A percentile compares a stretch with the other conserved stretches of the same genome.
Evolutionary conservation across 2,888 invertebrate species (phyloP).

Genomic region (Ptychoptera albimana): DNA sequence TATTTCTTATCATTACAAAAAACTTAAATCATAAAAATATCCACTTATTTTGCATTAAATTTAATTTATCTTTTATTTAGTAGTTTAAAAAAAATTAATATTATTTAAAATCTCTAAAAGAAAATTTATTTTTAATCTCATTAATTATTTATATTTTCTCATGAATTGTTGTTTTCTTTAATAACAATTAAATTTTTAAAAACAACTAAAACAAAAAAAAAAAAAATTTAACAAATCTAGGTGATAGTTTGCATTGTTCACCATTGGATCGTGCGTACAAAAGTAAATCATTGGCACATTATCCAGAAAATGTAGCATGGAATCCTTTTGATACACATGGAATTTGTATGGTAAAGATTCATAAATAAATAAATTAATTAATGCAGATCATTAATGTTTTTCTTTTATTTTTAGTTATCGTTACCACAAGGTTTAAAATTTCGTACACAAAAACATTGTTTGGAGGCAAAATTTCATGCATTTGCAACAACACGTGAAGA

Average conservation of each 20-base stretch:
- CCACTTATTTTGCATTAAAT: no score
- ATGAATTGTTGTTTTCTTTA: neutral
- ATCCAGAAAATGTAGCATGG: slow-evolving; percentile 78
- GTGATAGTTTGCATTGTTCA: slow-evolving; percentile 69
- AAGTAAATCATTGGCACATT: slow-evolving; percentile 84
- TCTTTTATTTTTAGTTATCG: slow-evolving; percentile 56
- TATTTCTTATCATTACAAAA: no score
- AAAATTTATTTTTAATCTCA: no score
- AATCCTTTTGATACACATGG: slow-evolving; percentile 91
- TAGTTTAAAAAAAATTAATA: no score
- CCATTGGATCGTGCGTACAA: slow-evolving; percentile 91
- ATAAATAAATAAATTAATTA: no score
- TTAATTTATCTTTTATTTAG: no score
- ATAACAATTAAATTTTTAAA: no score
- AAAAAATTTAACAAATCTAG: slow-evolving; percentile 36
- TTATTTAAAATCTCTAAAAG: no score
- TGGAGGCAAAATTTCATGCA: slow-evolving; percentile 82
- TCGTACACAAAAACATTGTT: slow-evolving; percentile 80
- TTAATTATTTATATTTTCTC: neutral
- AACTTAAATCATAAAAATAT: no score
- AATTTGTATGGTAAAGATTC: slow-evolving; percentile 73
- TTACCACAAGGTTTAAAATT: slow-evolving; percentile 89
- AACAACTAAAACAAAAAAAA: no score
- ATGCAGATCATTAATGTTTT: neutral
- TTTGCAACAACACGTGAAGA: slow-evolving; percentile 96